Percentiles rank a stretch among this genome's conserved stretches.
These are phyloP conservation scores for Thryonomys swinderianus DNA, from an alignment of 2,113 vertebrate species.

Conservation along the genomic window DNA sequence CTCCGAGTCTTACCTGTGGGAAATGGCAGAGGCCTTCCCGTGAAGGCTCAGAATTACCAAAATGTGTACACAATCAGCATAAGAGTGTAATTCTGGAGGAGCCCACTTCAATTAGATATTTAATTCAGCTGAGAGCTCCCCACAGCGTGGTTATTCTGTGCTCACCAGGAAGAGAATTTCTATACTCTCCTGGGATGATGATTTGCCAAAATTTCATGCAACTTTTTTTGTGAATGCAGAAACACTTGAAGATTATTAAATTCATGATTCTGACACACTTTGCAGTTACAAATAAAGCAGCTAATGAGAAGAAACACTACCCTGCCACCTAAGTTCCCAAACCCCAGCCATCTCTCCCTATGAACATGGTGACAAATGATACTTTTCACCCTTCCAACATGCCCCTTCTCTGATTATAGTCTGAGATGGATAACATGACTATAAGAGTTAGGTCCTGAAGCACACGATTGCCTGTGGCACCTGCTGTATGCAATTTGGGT, in stretches of 20 bases:
- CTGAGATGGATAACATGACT: slow-evolving; percentile 76
- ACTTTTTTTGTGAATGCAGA: slow-evolving; percentile 80
- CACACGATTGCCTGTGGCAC: slow-evolving; percentile 69
- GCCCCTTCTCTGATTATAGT: slow-evolving; percentile 74
- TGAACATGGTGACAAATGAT: slow-evolving; percentile 75
- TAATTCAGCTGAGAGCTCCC: slow-evolving; percentile 67
- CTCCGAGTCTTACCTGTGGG: slow-evolving; percentile 36
- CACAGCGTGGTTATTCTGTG: slow-evolving; percentile 55
- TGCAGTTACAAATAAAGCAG: slow-evolving; percentile 79
- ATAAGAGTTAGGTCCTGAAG: slow-evolving; percentile 64
- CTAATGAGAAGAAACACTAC: slow-evolving; percentile 83
- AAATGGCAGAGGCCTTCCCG: slow-evolving; percentile 67
- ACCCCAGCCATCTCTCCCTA: slow-evolving; percentile 73
- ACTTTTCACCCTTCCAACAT: slow-evolving; percentile 77
- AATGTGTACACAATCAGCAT: slow-evolving; percentile 69
- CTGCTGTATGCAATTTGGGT: slow-evolving; percentile 56
- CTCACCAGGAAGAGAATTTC: slow-evolving; percentile 70
- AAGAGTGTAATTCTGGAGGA: slow-evolving; percentile 59
- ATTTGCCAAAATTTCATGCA: slow-evolving; percentile 75
- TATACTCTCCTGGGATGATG: slow-evolving; percentile 60
- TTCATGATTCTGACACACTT: slow-evolving; percentile 75
- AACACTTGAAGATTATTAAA: slow-evolving; percentile 80
- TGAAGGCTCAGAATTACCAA: slow-evolving; percentile 68
- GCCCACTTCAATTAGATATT: slow-evolving; percentile 72
- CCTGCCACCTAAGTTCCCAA: slow-evolving; percentile 72